Evolutionary conservation across 2,797 vertebrate genomes (phyloP).

Genomic region (Parotocinclus haroldoi): DNA sequence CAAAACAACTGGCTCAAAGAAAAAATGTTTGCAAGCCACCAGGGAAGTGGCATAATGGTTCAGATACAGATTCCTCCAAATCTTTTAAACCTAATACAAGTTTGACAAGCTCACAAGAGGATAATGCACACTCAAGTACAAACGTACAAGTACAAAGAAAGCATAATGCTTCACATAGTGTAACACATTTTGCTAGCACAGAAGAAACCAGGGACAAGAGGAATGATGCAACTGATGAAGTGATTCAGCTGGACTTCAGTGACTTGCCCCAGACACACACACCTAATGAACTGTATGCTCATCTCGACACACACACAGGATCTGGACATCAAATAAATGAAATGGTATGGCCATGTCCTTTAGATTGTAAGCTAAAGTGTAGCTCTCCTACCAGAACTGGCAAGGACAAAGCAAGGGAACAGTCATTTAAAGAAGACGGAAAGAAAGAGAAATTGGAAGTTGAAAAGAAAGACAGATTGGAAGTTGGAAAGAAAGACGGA

Average conservation of each 20-base stretch:
- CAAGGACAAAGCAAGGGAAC: conserved; percentile 29
- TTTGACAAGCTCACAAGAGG: conserved; percentile 23
- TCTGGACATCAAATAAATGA: conserved; percentile 17
- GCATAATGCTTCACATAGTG: background rate
- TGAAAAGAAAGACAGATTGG: conserved; percentile 24
- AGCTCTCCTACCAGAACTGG: background rate
- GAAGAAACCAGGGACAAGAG: conserved; percentile 4
- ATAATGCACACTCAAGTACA: conserved; percentile 20
- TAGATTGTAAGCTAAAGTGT: conserved; percentile 13
- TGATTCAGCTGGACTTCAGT: conserved; percentile 3
- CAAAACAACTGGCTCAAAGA: background rate
- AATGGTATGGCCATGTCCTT: background rate
- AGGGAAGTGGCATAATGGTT: conserved; percentile 28
- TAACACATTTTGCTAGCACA: background rate
- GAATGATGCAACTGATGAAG: background rate
- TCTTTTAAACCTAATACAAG: conserved; percentile 22
- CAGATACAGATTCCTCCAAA: conserved; percentile 32
- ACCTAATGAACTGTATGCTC: background rate
- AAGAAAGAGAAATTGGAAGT: conserved; percentile 37
- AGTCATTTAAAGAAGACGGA: conserved; percentile 43
- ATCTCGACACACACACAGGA: background rate
- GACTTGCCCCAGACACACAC: background rate
- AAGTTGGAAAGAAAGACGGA: conserved; percentile 21
- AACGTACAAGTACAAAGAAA: conserved; percentile 22
- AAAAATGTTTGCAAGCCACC: conserved; percentile 10